Evolutionary conservation across 2,888 invertebrate species (phyloP), one percentile per base, ranked within the genome.

Genomic region (Thyatira batis): DNA sequence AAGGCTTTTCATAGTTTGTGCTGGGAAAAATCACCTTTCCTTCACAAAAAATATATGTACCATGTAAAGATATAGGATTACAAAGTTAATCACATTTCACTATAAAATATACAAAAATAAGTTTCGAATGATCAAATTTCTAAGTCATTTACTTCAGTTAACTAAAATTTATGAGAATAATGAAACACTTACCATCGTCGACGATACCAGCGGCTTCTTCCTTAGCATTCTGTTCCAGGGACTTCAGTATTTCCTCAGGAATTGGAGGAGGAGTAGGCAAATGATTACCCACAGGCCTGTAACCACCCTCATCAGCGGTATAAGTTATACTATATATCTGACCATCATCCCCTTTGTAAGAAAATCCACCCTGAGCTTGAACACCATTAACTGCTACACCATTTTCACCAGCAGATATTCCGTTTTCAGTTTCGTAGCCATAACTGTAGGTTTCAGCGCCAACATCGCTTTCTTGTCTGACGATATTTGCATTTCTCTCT

Each of bases 231-330:
- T 85, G 77, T 54, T 87, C 85, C 60, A 89, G 67, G 11, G 89
- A 79, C 61, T 73, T 80, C 61, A 85, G 57, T n/a, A 89, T 89
- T 33, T 84, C 89, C 6, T 69, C 72, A 0, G 90, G 88, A 44
- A 88, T 86, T 0, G 90, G 89, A 1, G 85, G 89, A 0, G 89
- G 83, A 1, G 88, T 89, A 0, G 90, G 90, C 45, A 91, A 63
- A 68, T 89, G 89, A 25, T 75, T 80, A 8, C 89, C 90, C 25
- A 71, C 74, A 0, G 90, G 85, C 59, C 78, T 80, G 51, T 84
- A 89, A 0, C 90, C 91, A 25, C 67, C 79, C 57, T 87, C 78
- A 55, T 84, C 89, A 51, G 90, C 90, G 0, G 85, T 87, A 57
- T 90, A 90, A 4, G 83, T 80, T 28, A 89, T 82, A 69, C 80